Base-by-base conservation (phyloP, 2,888 invertebrate species). In the Archips xylosteana region DNA sequence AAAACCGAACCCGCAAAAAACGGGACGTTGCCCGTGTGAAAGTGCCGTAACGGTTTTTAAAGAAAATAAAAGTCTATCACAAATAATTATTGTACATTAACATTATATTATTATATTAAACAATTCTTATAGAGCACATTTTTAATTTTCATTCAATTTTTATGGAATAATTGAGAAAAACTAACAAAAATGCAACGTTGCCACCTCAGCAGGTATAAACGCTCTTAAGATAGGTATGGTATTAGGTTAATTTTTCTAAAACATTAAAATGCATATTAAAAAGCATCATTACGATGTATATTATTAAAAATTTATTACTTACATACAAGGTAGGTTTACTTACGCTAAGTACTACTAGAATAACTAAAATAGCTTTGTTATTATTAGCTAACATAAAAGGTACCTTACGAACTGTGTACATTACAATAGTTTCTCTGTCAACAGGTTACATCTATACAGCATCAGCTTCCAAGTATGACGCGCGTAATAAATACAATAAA, bases 251-350 rank as follows among this genome's bases (percentile, higher is more conserved):
- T 51, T 51, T n/a, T 45, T 45, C 12, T 10, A 12, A 45, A 45
- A 45, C 0, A 45, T 45, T 12, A 75, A 75, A 65, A 72, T 70
- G 49, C 68, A 75, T 66, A 70, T 72, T 59, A 23, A 65, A 74
- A 77, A 77, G 74, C 78, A 80, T 80, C 77, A 75, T 78, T 70
- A 70, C 77, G 81, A 81, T 79, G 82, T 83, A 83, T 89, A 89
- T 87, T 92, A 90, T 89, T 91, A 90, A 89, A 92, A 93, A 90
- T 91, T 88, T 92, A 93, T 93, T 93, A 86, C 94, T 94, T 94
- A 93, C 89, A 88, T 90, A 91, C 89, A 91, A 84, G 89, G 89
- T 91, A 89, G 81, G 87, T 91, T 92, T 89, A 86, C 93, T 92
- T 92, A 92, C 79, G 84, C 89, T 92, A 91, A 83, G 81, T 84